Conservation (phyloP, 2,113 vertebrate species). For the Anser cygnoides region DNA sequence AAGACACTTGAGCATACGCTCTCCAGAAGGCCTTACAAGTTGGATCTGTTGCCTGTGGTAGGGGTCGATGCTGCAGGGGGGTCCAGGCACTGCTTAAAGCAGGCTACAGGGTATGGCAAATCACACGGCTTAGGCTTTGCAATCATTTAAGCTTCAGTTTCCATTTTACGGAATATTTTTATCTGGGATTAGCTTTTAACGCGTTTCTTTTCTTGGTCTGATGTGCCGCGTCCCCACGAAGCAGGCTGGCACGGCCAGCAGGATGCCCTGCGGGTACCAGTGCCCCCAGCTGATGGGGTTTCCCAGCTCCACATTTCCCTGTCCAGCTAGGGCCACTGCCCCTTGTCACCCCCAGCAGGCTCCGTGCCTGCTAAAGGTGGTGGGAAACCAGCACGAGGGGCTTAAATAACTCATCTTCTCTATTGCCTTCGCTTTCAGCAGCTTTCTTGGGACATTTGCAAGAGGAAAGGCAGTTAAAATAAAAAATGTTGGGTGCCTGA, state of each 20-base stretch:
- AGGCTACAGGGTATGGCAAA: rapidly evolving
- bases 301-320: not conserved
- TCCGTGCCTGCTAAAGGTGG: too few relatives aligned
- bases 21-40: not conserved
- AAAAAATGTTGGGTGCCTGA: not conserved
- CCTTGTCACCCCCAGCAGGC: too few relatives aligned
- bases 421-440: not conserved
- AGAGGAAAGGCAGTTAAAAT: not conserved
- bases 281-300: not conserved
- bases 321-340: not conserved
- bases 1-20: not conserved
- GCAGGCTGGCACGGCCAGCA: too few relatives aligned
- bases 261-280: not conserved
- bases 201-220: not conserved
- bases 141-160: not conserved
- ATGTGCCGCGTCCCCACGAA: not conserved
- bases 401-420: not conserved
- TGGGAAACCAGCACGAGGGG: not conserved
- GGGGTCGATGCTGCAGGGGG: rapidly evolving
- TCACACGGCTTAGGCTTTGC: not conserved
- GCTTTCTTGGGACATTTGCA: not conserved
- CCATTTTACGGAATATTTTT: not conserved
- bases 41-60: not conserved
- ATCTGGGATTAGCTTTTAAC: not conserved
- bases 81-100: too few relatives aligned